These are phyloP conservation scores for Lagenorhynchus albirostris DNA, from an alignment of 2,113 vertebrate species.

Conservation along the genomic window DNA sequence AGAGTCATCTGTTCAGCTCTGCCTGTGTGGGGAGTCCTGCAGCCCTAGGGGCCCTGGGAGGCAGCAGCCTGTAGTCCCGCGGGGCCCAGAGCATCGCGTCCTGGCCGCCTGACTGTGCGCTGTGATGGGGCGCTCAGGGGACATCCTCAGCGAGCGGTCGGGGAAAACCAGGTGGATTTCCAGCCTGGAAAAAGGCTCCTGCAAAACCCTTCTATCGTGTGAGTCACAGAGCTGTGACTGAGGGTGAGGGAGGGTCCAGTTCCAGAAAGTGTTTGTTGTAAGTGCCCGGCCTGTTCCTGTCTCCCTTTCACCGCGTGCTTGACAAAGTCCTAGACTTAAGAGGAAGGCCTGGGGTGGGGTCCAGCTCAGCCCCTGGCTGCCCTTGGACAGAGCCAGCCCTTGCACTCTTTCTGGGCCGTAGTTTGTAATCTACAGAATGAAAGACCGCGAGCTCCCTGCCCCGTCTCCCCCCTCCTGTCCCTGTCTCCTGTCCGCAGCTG, in stretches of 20 bases:
- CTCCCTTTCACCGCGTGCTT: background rate
- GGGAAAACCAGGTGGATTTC: background rate
- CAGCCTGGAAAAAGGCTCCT: background rate
- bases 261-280: no score
- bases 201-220: background rate
- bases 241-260: background rate
- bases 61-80: background rate
- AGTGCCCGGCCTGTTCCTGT: background rate
- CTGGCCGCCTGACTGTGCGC: no score
- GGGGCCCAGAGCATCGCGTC: background rate
- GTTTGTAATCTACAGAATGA: background rate
- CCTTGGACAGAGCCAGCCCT: background rate
- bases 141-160: background rate
- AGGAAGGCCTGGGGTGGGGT: background rate
- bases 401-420: background rate
- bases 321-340: background rate
- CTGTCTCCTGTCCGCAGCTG: background rate
- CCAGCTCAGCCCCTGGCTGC: background rate
- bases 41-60: no score
- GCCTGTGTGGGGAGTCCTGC: background rate
- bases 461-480: background rate
- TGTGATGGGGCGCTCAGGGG: fast-evolving
- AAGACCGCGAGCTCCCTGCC: fast-evolving
- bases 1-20: background rate
- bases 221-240: background rate